phyloP scores from a whole-genome alignment of 2,888 invertebrate genomes.

The Encarsia formosa region DNA sequence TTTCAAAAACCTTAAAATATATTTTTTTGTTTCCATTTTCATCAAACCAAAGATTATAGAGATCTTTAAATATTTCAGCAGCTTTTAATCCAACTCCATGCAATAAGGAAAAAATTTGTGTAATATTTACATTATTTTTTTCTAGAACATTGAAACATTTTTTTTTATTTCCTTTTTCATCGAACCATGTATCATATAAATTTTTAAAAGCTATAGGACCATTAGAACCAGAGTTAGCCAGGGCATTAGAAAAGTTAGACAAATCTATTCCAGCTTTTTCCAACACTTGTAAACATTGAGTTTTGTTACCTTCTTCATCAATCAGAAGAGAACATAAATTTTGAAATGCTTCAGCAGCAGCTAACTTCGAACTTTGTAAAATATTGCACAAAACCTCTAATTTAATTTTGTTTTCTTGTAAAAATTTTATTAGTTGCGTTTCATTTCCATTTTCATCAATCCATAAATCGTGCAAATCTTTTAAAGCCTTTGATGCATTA shows the following conservation, averaged over 20 bases:
- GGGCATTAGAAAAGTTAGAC: not conserved
- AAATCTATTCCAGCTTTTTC: not conserved
- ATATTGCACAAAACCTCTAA: not conserved
- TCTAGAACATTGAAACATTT: not conserved
- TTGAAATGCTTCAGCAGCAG: slow-evolving; percentile 2
- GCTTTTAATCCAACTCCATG: not conserved
- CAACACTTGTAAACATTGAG: not conserved
- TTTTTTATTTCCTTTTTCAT: not conserved
- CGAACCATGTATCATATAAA: slow-evolving; percentile 1
- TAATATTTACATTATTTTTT: not conserved
- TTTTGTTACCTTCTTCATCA: slow-evolving; percentile 8
- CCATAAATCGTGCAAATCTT: not conserved
- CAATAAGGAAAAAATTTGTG: slow-evolving; percentile 2
- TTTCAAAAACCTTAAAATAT: slow-evolving; percentile 3
- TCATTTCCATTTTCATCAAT: not conserved
- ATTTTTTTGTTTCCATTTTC: not conserved
- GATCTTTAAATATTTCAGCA: not conserved
- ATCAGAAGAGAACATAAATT: slow-evolving; percentile 2
- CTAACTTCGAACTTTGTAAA: not conserved
- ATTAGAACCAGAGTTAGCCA: not conserved
- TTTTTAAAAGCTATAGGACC: not conserved
- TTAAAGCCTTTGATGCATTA: not conserved
- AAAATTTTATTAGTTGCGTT: not conserved
- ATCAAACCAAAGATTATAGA: slow-evolving; percentile 12
- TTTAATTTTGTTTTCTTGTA: not conserved